Evolutionary conservation across 2,113 vertebrate genomes (phyloP).

Genomic region (Chitala chitala): DNA sequence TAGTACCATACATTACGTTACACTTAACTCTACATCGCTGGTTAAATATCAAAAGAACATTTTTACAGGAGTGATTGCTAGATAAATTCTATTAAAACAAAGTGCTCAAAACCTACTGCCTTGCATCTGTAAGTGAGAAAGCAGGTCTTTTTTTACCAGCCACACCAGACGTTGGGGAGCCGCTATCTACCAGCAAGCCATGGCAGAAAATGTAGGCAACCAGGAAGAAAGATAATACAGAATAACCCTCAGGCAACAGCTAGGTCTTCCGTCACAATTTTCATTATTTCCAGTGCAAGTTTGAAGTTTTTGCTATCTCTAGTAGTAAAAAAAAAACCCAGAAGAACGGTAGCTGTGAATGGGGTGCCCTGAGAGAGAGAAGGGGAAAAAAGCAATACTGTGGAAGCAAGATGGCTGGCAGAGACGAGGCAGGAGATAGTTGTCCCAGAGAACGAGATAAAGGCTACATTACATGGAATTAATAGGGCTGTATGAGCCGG

Average conservation of each 20-base stretch:
- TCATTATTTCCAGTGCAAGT: slow-evolving; percentile 50
- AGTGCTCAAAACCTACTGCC: too few species aligned
- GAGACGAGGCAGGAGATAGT: slow-evolving; percentile 70
- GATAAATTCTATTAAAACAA: too few species aligned
- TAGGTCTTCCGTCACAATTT: slow-evolving; percentile 35
- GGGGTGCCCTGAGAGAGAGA: slow-evolving; percentile 25
- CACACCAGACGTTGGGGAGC: background rate
- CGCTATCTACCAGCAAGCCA: background rate
- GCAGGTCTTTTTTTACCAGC: background rate
- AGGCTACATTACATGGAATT: slow-evolving; percentile 97
- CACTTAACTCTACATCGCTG: too few species aligned
- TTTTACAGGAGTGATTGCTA: too few species aligned
- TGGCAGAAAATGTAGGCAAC: background rate
- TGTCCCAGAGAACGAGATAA: slow-evolving; percentile 85
- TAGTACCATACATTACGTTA: too few species aligned
- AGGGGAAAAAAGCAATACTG: slow-evolving; percentile 38
- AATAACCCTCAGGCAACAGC: slow-evolving; percentile 40
- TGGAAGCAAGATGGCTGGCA: slow-evolving; percentile 51
- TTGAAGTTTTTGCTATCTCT: slow-evolving; percentile 44
- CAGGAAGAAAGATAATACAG: slow-evolving; percentile 28
- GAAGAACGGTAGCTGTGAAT: slow-evolving; percentile 40
- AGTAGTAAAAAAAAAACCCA: slow-evolving; percentile 43
- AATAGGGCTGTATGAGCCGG: slow-evolving; percentile 87
- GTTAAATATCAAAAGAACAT: too few species aligned
- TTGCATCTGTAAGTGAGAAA: background rate